Evolutionary conservation across 2,888 invertebrate species (phyloP), one percentile per base, ranked within the genome.

Genomic region (Bhutanitis thaidina): DNA sequence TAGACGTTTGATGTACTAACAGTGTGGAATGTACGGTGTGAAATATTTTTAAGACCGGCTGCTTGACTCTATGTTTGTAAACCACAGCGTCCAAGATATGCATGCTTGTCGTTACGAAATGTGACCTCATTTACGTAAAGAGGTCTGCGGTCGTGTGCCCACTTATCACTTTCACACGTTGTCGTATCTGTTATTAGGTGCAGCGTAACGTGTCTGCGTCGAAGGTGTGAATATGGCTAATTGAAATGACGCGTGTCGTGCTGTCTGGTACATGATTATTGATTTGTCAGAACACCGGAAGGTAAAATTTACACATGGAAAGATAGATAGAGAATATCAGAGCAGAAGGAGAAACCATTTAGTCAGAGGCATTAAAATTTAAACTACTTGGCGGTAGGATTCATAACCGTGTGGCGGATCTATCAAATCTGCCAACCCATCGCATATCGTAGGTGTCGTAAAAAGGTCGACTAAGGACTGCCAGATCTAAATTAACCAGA

Each of bases 41-140:
- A 43, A 43, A 43, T 43, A 32, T 16, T 32, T 25, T 16, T 14
- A 32, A 16, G 27, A 43, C 32, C 30, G 39, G 12, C 29, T 7
- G n/a, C 29, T 13, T 7, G 8, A 8, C 9, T 39, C 10, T 16
- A 32, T 32, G 39, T 46, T 32, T 14, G 25, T 34, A 34, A 37
- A 30, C 12, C 34, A 10, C 12, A 34, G n/a, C 9, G 32, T 14
- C 34, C 38, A 40, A n/a, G 34, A 13, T 36, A 34, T 27, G 7
- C 20, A 16, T 12, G 38, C 37, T 4, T 38, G 16, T 45, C n/a
- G 43, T 59, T 57, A 51, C 44, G 57, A 53, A 57, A 55, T 41
- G 12, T 36, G 55, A 51, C 59, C 59, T 55, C 54, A 57, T 58
- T 58, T 48, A 13, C 41, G 9, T 41, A 41, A 48, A 48, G 48